Base-by-base conservation (phyloP, 2,888 invertebrate species). In the Sinelater perroti region DNA sequence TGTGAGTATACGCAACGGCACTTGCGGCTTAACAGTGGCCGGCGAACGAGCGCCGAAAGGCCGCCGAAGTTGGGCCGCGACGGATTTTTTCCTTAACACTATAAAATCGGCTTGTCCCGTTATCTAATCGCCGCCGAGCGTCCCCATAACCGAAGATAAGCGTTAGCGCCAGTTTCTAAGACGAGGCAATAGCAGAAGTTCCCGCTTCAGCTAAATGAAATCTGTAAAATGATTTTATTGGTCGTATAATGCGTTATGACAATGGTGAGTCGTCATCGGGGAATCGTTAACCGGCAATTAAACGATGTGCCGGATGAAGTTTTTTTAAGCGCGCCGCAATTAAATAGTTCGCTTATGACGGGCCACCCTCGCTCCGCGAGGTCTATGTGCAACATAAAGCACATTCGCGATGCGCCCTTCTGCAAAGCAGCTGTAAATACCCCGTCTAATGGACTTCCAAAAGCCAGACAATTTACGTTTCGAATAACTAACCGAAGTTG, bases 201-300 rank as follows among this genome's bases (percentile, higher is more conserved):
- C 49, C 47, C 50, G 51, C 46, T 51, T 55, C 50, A 50, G 44
- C 50, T 47, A 56, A 62, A 58, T 55, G 51, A 59, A 56, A 60
- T 62, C 36, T 54, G 62, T 68, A 72, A 67, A 73, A 76, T 76
- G 75, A 74, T 73, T 76, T 76, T 76, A 76, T 75, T 75, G 74
- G 69, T 69, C 69, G 70, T 72, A 70, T 68, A 71, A 67, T 64
- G 68, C 70, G 68, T 72, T 72, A 69, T 70, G 70, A 70, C 69
- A 70, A 72, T 72, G 60, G 70, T 65, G 65, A 65, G 64, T 59
- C 61, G 67, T 68, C 72, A 68, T 70, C 73, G 62, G 75, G 74
- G 77, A 74, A 74, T 71, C 74, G 75, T 77, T 75, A 76, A 74
- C 72, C 73, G 74, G 73, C 75, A 75, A 76, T 76, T 75, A 77